These are phyloP conservation scores for Drosophila gaucha DNA, from an alignment of 2,888 invertebrate genomes.

Conservation along the genomic window DNA sequence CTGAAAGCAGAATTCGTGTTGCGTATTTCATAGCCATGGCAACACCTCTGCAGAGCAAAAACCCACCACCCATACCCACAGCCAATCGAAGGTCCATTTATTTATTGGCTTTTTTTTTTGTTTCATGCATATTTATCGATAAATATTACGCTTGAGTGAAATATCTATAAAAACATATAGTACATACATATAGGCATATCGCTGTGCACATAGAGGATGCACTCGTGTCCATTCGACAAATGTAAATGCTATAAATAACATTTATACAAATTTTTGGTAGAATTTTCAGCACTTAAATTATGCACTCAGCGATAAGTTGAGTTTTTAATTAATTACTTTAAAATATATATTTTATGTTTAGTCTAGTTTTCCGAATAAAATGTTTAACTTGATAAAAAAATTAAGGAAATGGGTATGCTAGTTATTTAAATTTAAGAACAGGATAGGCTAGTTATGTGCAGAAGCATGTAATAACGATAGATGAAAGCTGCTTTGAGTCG, in stretches of 20 bases:
- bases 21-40: background rate
- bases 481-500: too few relatives aligned
- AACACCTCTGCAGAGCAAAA: background rate
- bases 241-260: constrained; percentile 28
- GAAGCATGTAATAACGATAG: too few relatives aligned
- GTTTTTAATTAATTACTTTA: background rate
- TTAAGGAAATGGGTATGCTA: too few relatives aligned
- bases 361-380: too few relatives aligned
- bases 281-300: constrained; percentile 23
- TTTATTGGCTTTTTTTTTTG: constrained; percentile 20
- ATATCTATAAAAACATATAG: constrained; percentile 5
- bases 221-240: constrained; percentile 17
- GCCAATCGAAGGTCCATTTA: constrained; percentile 4
- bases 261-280: constrained; percentile 3
- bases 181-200: background rate
- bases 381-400: too few relatives aligned
- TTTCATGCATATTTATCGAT: constrained; percentile 35
- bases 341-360: too few relatives aligned
- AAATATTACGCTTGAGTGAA: constrained; percentile 27
- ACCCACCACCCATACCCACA: too few relatives aligned
- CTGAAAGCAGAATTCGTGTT: constrained; percentile 32
- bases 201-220: background rate
- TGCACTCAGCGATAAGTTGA: background rate
- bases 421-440: too few relatives aligned
- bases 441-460: too few relatives aligned